Evolutionary conservation across 2,888 invertebrate species (phyloP), one percentile per base, ranked within the genome.

Genomic region (Napeogenes sylphis): DNA sequence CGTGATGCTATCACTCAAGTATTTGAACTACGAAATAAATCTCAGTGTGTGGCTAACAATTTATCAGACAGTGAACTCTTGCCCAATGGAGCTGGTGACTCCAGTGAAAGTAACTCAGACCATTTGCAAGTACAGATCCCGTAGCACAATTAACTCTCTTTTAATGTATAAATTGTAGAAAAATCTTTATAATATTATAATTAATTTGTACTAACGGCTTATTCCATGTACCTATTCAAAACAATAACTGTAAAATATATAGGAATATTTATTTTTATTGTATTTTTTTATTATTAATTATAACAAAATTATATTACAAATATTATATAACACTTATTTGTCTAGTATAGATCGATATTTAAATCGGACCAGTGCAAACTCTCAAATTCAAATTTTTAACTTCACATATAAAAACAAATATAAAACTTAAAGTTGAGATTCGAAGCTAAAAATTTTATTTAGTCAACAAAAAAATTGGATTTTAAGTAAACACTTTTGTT

Each of bases 1-100:
- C 96, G 98, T 47, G 95, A 97, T 83, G 98, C 98, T 14, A 98
- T 99, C 72, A 97, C 98, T 74, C 96, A 98, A 85, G 98, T 99
- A 32, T 98, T 99, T 86, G 97, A 98, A 80, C 82, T 96, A 61
- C 92, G 96, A 57, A 94, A 94, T 75, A 95, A 95, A 83, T 92
- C 92, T 66, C 92, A 94, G 72, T 92, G 92, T 66, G 77, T 79
- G 6, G 64, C 73, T 21, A 79, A 83, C 67, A 76, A 70, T 10
- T 69, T 64, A 55, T 59, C 67, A n/a, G 69, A 84, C 80, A 12
- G 81, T 81, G 55, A 87, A 53, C 73, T 82, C 2, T 70, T 87
- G 4, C 74, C 83, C 8, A 90, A 90, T 62, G 90, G 90, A 33
- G 80, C 84, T 30, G 78, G 78, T 1, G 85, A 85, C 63, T 84